phyloP scores from a whole-genome alignment of 1,140 invertebrate genomes.

The Agraylea sexmaculata region DNA sequence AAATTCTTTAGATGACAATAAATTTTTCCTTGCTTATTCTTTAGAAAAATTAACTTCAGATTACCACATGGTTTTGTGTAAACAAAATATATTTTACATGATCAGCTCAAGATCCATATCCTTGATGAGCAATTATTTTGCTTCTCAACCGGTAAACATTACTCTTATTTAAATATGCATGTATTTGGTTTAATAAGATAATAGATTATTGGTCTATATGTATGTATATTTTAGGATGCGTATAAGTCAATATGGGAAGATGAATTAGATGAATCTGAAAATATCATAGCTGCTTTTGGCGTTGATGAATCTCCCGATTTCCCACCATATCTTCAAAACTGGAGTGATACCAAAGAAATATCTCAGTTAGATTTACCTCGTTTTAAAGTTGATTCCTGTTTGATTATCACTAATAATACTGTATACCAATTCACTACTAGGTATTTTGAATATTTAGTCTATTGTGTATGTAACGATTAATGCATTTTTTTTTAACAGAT shows the following conservation, averaged over 20 bases:
- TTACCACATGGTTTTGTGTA: constrained; percentile 14
- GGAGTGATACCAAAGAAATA: constrained; percentile 14
- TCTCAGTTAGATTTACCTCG: constrained; percentile 14
- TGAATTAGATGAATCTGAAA: constrained; percentile 15
- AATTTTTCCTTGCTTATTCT: constrained; percentile 12
- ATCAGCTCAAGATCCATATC: constrained; percentile 14
- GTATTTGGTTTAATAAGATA: too few relatives aligned
- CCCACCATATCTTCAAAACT: constrained; percentile 11
- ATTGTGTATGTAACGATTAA: not conserved
- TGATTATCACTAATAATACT: constrained; percentile 17
- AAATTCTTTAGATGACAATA: constrained; percentile 12
- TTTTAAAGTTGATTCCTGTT: constrained; percentile 14
- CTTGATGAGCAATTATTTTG: constrained; percentile 17
- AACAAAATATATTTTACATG: constrained; percentile 15
- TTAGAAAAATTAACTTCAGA: constrained; percentile 13
- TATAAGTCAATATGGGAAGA: constrained; percentile 16
- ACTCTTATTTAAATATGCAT: too few relatives aligned
- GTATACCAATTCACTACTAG: constrained; percentile 14
- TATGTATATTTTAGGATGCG: constrained; percentile 11
- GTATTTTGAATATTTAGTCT: constrained; percentile 7
- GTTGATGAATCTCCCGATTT: constrained; percentile 6
- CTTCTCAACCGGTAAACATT: constrained; percentile 14
- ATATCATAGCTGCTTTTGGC: constrained; percentile 13
- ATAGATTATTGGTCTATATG: constrained; percentile 5
- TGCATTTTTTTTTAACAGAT: constrained; percentile 7